Base-by-base conservation (phyloP, 1,140 invertebrate genomes). In the Manduca sexta region DNA sequence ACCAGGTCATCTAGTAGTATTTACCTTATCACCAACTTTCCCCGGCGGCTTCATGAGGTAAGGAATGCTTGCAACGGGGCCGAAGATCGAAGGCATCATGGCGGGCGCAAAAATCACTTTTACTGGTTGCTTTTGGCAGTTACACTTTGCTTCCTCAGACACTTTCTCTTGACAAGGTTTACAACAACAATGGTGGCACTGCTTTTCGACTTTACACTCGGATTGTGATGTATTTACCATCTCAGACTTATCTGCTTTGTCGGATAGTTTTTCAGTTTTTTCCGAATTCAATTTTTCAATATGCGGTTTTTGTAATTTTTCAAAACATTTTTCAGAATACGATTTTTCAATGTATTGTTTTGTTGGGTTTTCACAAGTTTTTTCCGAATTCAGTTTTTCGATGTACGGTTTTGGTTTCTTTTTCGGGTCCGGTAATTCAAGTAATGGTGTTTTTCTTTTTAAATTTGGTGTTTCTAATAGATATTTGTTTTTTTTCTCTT, bases 61-160 rank as follows among this genome's bases (percentile, higher is more conserved):
- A 16, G 74, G 75, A 1, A 76, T 56, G 0, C 64, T 63, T 0
- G 70, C 66, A 11, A 78, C 54, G 1, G 63, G 60, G 1, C 70
- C 68, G 16, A 70, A 79, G 3, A 82, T 61, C 0, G 72, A 74
- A 0, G 78, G 71, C 70, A 82, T 73, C 78, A 82, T 80, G 5
- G 75, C 62, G 33, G 74, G 70, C 3, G 78, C 71, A 44, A 82
- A 74, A 13, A 82, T 76, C 45, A 82, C 75, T 64, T 80, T 79
- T 13, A 78, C 74, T 34, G 70, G 44, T 37, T 67, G 60, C 46
- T 44, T 64, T 48, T 74, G 64, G 68, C 73, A 74, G 42, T 49
- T 14, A 17, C 47, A 56, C 48, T 35, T 45, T 37, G 41, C 15
- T 14, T 40, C 38, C 38, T 40, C 41, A 37, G 18, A 39, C 37